Evolutionary conservation across 2,888 invertebrate species (phyloP).

Genomic region (Masnerella sp.): DNA sequence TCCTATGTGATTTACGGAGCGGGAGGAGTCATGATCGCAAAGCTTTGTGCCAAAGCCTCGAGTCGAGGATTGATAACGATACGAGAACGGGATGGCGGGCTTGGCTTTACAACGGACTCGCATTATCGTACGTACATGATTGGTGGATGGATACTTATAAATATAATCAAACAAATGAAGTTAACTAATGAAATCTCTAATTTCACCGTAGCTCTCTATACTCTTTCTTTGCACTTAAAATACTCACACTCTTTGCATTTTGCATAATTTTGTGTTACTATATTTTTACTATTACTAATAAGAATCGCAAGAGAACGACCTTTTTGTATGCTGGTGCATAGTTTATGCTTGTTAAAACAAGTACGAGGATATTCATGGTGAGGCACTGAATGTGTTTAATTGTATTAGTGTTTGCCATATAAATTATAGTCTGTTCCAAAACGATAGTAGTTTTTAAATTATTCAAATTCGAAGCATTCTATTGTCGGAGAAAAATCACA

Average conservation of each 20-base stretch:
- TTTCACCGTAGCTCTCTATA: conserved; percentile 23
- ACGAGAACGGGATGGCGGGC: conserved; percentile 89
- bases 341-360: conserved; percentile 7
- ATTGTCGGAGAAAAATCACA: no score
- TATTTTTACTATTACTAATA: neutral
- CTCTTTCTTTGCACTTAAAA: conserved; percentile 12
- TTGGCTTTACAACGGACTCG: conserved; percentile 92
- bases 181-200: conserved; percentile 26
- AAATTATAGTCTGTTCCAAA: no score
- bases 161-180: conserved; percentile 54
- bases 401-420: no score
- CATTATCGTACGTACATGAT: conserved; percentile 88
- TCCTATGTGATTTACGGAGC: conserved; percentile 91
- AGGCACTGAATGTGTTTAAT: no score
- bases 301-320: neutral
- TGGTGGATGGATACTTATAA: conserved; percentile 67
- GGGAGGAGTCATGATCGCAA: conserved; percentile 92
- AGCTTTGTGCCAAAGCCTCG: conserved; percentile 88
- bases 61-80: conserved; percentile 89
- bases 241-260: conserved; percentile 2
- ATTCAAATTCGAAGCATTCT: no score
- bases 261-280: neutral
- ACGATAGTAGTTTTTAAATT: no score
- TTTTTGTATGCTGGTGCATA: neutral
- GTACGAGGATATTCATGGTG: no score